Percentiles rank a stretch among this genome's conserved stretches.
These are phyloP conservation scores for Falco berigora DNA, from an alignment of 2,797 vertebrate genomes.

Conservation along the genomic window DNA sequence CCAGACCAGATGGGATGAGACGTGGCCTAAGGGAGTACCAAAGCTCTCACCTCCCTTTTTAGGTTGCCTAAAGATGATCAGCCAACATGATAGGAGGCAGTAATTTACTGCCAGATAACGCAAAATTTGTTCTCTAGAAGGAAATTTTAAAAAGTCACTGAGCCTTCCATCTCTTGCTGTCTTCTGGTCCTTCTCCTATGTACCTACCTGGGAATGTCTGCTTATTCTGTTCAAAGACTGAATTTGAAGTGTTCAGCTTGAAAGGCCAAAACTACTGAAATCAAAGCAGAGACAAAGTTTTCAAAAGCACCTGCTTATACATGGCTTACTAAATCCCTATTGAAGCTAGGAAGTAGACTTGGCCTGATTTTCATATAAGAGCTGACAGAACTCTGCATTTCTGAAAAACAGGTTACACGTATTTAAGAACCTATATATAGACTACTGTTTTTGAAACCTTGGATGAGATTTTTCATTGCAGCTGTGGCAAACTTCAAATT, in stretches of 20 bases:
- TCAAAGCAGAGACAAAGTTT: not conserved
- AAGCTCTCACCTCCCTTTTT: not conserved
- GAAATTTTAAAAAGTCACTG: accelerated
- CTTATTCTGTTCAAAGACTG: not conserved
- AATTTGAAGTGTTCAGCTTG: not conserved
- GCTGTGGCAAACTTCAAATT: conserved; percentile 5
- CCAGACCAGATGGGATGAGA: not conserved
- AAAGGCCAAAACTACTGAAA: not conserved
- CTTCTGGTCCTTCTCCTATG: not conserved
- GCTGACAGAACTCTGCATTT: not conserved
- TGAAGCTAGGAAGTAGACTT: not conserved
- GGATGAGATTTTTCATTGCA: not conserved
- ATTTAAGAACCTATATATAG: conserved; percentile 16
- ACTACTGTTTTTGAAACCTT: not conserved
- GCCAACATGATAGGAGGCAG: not conserved
- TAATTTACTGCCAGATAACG: not conserved
- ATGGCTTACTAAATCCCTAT: not conserved
- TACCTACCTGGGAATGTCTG: not conserved
- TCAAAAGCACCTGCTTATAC: not conserved
- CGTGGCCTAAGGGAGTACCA: not conserved
- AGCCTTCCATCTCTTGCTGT: not conserved
- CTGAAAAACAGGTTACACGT: not conserved
- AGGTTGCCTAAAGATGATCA: not conserved
- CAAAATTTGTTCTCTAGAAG: not conserved
- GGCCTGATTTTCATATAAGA: not conserved